phyloP scores from a whole-genome alignment of 2,113 vertebrate genomes.

The Pangasianodon hypophthalmus region DNA sequence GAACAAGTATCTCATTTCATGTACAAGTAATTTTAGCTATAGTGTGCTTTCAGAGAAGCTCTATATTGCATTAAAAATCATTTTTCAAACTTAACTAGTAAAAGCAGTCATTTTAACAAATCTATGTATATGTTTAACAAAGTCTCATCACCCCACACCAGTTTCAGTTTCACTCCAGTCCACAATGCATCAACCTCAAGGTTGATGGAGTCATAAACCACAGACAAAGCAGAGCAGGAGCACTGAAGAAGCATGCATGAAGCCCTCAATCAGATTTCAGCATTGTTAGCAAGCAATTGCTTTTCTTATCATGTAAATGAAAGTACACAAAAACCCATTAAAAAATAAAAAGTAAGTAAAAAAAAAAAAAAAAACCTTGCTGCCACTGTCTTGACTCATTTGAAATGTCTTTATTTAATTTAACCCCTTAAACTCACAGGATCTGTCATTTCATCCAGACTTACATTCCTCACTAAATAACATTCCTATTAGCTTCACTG shows the following conservation, averaged over 20 bases:
- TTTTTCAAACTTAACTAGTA: background rate
- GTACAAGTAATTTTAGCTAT: background rate
- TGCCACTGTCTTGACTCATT: background rate
- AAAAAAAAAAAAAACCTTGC: background rate
- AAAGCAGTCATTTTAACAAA: background rate
- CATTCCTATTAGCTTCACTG: background rate
- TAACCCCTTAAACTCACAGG: background rate
- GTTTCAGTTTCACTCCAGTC: constrained; percentile 37
- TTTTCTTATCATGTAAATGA: background rate
- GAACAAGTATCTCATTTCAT: background rate
- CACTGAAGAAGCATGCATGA: constrained; percentile 2
- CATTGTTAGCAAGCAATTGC: background rate
- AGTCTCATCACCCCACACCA: constrained; percentile 16
- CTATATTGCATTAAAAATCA: background rate
- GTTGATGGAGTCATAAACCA: constrained; percentile 10
- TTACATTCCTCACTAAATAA: background rate
- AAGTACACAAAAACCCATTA: background rate
- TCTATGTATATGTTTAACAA: background rate
- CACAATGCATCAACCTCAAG: constrained; percentile 25
- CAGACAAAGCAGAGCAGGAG: background rate
- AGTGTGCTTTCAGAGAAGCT: background rate
- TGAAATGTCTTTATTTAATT: background rate
- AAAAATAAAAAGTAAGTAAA: background rate
- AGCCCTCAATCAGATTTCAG: background rate
- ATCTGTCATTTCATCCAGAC: background rate